These are phyloP conservation scores for Peribatodes rhomboidaria DNA, from an alignment of 2,888 invertebrate species.

Conservation along the genomic window DNA sequence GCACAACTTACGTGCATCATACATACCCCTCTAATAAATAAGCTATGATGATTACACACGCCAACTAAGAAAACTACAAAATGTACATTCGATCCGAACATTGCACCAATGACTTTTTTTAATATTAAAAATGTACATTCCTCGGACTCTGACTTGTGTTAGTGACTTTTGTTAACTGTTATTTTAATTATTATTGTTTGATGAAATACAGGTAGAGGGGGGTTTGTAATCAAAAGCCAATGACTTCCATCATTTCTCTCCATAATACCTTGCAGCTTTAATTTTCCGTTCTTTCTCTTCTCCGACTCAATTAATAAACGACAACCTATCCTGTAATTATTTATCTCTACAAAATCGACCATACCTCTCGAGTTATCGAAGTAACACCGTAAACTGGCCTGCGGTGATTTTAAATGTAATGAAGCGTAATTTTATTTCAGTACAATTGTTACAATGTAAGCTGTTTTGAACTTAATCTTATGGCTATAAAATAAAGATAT, in stretches of 20 bases:
- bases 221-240: neutral
- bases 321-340: constrained; percentile 10
- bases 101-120: no score
- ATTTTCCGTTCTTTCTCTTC: neutral
- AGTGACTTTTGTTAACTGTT: no score
- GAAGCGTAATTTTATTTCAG: neutral
- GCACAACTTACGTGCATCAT: no score
- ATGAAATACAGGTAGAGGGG: no score
- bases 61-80: no score
- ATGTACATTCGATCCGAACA: no score
- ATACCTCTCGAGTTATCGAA: constrained; percentile 9
- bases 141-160: no score
- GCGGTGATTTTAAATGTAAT: neutral
- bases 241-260: neutral
- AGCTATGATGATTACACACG: no score
- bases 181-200: no score
- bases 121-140: no score
- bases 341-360: constrained; percentile 5
- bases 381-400: constrained; percentile 5
- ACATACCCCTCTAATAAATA: no score
- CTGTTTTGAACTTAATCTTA: constrained; percentile 5
- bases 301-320: constrained; percentile 12
- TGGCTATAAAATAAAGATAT: neutral
- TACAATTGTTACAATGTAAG: constrained; percentile 14
- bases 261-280: neutral